Evolutionary conservation across 1,140 invertebrate species (phyloP), one percentile per base, ranked within the genome.

Genomic region (Drosophila neocordata): DNA sequence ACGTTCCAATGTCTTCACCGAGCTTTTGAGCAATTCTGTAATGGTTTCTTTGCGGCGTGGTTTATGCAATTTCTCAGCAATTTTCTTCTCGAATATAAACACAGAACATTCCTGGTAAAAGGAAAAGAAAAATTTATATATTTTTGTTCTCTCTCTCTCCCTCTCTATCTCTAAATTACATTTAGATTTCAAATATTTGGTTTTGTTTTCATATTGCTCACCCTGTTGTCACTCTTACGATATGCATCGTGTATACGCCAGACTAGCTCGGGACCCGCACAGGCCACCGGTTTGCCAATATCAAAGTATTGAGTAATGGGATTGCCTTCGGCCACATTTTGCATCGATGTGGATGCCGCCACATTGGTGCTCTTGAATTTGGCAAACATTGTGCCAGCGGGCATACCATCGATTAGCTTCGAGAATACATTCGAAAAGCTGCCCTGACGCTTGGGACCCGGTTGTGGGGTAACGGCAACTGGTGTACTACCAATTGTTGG

Each of bases 211-310:
- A 8, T 18, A n/a, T 6, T 35, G 92, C 94, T 94, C 92, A 99
- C 98, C 96, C 97, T 97, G 74, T 96, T 95, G 83, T 99, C 98
- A 53, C 94, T 96, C 91, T 97, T 97, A 63, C 97, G 92, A 81
- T 96, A 96, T 0, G 96, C 97, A 77, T 99, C 97, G 88, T 97
- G 96, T 65, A 99, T 96, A 81, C 95, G 96, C 98, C 98, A 99
- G 6, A 97, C 94, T 65, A 97, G 94, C 85, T 98, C 97, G 0
- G 97, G 97, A 0, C 98, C 98, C 15, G 97, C 97, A 59, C 95
- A 97, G 18, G 96, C 97, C 52, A 95, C 93, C 89, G 97, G 96
- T 79, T 96, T 96, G n/a, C 97, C 96, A 59, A 98, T 94, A 69
- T 98, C 96, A 92, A 96, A 99, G 91, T 96, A 95, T 79, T 97